A percentile compares a stretch with the other conserved stretches of the same genome.
Evolutionary conservation across 2,888 invertebrate species (phyloP).

Genomic region (Chouioia cunea): DNA sequence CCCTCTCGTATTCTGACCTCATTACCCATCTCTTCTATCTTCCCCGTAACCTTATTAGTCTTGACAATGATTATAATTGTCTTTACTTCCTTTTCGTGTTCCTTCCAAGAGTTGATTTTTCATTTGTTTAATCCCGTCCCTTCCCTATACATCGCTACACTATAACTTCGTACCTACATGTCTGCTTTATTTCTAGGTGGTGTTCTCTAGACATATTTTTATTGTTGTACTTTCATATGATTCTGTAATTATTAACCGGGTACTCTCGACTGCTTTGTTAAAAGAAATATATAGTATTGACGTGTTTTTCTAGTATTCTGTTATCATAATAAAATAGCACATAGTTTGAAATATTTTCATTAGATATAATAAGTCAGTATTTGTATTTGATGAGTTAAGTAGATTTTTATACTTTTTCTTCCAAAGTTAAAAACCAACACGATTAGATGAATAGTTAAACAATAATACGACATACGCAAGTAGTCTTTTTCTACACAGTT

Average conservation of each 20-base stretch:
- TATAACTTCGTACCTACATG: constrained; percentile 58
- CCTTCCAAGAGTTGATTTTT: not conserved
- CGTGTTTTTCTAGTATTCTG: constrained; percentile 10
- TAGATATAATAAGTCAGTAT: constrained; percentile 4
- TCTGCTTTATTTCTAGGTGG: constrained; percentile 67
- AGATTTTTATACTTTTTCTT: too few relatives aligned
- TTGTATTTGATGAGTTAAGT: too few relatives aligned
- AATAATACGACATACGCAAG: too few relatives aligned
- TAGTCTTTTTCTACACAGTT: too few relatives aligned
- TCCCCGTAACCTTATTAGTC: too few relatives aligned
- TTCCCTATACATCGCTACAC: constrained; percentile 51
- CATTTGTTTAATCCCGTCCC: constrained; percentile 7
- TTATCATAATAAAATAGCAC: constrained; percentile 39
- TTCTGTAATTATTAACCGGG: constrained; percentile 31
- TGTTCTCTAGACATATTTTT: constrained; percentile 59
- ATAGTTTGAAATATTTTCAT: constrained; percentile 42
- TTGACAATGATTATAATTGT: too few relatives aligned
- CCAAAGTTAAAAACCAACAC: too few relatives aligned
- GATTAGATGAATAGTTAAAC: too few relatives aligned
- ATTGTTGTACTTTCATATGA: constrained; percentile 53
- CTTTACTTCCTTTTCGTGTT: not conserved
- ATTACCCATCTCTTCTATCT: not conserved
- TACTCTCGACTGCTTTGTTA: constrained; percentile 32
- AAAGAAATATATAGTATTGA: constrained; percentile 2
- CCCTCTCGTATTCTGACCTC: not conserved